These are phyloP conservation scores for Tachina lurida DNA, from an alignment of 2,888 invertebrate species.

Conservation along the genomic window DNA sequence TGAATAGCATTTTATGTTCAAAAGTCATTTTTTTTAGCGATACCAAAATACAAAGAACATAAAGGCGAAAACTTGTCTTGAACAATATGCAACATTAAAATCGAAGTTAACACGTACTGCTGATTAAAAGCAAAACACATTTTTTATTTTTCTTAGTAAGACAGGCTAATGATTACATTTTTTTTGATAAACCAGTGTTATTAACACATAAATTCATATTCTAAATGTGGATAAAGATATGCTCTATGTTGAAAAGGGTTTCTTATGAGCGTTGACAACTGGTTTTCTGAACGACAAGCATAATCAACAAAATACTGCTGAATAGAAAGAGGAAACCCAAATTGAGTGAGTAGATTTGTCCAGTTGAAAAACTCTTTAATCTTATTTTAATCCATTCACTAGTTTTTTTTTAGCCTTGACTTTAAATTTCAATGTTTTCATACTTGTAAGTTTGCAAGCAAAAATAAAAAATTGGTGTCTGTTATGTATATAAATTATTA, in stretches of 20 bases:
- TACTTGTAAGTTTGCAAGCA: background rate
- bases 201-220: background rate
- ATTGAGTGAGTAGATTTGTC: background rate
- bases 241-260: background rate
- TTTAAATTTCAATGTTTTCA: background rate
- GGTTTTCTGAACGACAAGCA: background rate
- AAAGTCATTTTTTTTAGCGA: background rate
- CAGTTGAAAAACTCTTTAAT: background rate
- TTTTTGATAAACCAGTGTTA: background rate
- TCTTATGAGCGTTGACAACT: background rate
- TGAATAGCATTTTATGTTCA: too few species aligned
- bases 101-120: too few species aligned
- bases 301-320: background rate
- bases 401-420: constrained; percentile 2
- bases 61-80: background rate
- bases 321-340: background rate
- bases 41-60: background rate
- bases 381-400: background rate
- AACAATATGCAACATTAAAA: background rate
- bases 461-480: background rate
- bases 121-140: too few species aligned
- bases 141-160: too few species aligned
- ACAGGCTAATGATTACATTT: too few species aligned
- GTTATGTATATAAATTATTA: background rate
- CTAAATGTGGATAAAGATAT: background rate